Evolutionary conservation across 1,140 invertebrate species (phyloP).

Genomic region (Zaprionus kolodkinae): DNA sequence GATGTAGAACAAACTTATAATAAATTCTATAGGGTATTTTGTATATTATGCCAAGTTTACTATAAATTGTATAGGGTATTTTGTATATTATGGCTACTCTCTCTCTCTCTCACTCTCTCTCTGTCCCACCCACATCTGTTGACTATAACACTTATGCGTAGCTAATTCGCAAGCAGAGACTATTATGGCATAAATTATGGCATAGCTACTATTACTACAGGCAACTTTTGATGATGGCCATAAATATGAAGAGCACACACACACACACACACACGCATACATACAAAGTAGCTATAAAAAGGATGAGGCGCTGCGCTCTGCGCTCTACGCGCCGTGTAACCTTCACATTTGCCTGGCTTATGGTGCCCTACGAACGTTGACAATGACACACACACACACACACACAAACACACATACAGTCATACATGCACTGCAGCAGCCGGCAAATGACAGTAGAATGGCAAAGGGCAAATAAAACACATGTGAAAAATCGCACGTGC

Average conservation of each 20-base stretch:
- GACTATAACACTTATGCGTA: neutral
- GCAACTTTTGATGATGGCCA: neutral
- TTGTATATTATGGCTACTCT: neutral
- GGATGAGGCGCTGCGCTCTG: constrained; percentile 1
- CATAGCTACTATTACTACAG: neutral
- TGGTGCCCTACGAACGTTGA: constrained; percentile 19
- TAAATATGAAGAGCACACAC: neutral
- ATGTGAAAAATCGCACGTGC: constrained; percentile 51
- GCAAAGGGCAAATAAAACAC: constrained; percentile 32
- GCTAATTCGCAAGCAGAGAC: neutral
- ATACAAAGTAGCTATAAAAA: neutral
- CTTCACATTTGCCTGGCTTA: constrained; percentile 40
- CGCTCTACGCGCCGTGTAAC: constrained; percentile 21
- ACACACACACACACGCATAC: no score
- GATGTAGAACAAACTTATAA: neutral
- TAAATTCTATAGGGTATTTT: no score
- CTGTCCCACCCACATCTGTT: neutral
- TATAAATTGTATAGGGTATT: neutral
- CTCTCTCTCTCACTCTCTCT: neutral
- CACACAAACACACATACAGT: neutral
- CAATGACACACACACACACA: constrained; percentile 13
- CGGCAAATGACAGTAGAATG: constrained; percentile 39
- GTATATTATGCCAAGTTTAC: neutral
- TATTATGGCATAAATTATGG: neutral
- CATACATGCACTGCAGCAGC: constrained; percentile 21